Evolutionary conservation across 2,888 invertebrate species (phyloP).

Genomic region (Lithophane leautieri): DNA sequence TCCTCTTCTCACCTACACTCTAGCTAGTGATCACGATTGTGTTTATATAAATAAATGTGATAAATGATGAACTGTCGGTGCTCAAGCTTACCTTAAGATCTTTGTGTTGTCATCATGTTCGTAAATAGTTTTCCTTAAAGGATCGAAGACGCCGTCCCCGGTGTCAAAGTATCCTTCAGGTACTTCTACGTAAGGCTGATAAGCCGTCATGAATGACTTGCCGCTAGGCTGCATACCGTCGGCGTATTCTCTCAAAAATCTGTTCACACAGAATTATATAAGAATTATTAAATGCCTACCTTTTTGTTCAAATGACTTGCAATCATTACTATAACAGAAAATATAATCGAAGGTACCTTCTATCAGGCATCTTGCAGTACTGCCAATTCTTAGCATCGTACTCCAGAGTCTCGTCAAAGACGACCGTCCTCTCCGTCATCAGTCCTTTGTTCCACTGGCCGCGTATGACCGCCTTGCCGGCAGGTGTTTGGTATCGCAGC

Average conservation of each 20-base stretch:
- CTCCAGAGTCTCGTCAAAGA: constrained; percentile 6
- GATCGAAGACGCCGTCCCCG: constrained; percentile 18
- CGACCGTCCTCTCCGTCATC: not conserved
- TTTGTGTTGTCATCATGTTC: not conserved
- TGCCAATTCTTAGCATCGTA: constrained; percentile 9
- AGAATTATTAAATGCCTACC: too few relatives aligned
- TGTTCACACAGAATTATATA: not conserved
- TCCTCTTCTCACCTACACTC: not conserved
- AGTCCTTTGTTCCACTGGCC: constrained; percentile 17
- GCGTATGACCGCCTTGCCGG: constrained; percentile 6
- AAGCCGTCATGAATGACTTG: constrained; percentile 5
- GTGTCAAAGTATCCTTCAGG: constrained; percentile 19
- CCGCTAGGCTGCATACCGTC: constrained; percentile 7
- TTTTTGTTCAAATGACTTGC: too few relatives aligned
- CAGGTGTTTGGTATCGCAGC: constrained; percentile 7
- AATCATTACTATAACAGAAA: not conserved
- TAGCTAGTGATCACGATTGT: not conserved
- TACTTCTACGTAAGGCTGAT: constrained; percentile 7
- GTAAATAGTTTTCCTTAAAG: constrained; percentile 1
- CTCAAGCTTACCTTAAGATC: constrained; percentile 4
- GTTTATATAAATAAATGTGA: not conserved
- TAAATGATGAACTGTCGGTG: not conserved
- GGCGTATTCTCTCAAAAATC: constrained; percentile 17
- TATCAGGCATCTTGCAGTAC: constrained; percentile 42
- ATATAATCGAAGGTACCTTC: constrained; percentile 26